These are phyloP conservation scores for Cricetomys ansorgei DNA, from an alignment of 2,113 vertebrate genomes.

Conservation along the genomic window DNA sequence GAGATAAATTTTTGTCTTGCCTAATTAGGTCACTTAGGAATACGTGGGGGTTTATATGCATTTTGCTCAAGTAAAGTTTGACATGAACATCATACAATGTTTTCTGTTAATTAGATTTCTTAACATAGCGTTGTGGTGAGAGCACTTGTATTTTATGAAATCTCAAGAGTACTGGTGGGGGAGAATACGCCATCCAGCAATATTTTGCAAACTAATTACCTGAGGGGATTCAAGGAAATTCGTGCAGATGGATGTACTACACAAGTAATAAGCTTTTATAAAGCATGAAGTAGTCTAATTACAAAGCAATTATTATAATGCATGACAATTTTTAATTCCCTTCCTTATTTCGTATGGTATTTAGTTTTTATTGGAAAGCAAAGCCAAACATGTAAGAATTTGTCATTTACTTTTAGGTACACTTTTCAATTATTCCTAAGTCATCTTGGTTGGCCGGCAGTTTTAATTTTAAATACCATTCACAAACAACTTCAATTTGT, in stretches of 20 bases:
- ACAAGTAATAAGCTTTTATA: constrained; percentile 68
- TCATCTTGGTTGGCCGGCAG: background rate
- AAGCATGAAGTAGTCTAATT: constrained; percentile 75
- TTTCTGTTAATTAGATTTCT: constrained; percentile 74
- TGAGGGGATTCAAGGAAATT: constrained; percentile 62
- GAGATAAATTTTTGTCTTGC: constrained; percentile 59
- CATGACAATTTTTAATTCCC: constrained; percentile 64
- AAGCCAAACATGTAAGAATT: constrained; percentile 57
- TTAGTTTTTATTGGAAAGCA: constrained; percentile 64
- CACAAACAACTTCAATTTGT: constrained; percentile 45
- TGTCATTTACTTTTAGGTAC: constrained; percentile 57
- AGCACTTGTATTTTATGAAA: constrained; percentile 69
- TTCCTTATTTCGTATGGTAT: constrained; percentile 51
- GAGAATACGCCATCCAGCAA: constrained; percentile 43
- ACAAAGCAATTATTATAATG: constrained; percentile 73
- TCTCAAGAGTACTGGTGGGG: constrained; percentile 46
- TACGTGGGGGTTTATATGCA: constrained; percentile 36
- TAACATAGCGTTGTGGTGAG: constrained; percentile 47
- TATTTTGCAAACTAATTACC: constrained; percentile 75
- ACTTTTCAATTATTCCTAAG: constrained; percentile 55
- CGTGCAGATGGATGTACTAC: constrained; percentile 60
- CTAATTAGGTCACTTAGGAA: constrained; percentile 67
- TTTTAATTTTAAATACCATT: constrained; percentile 53
- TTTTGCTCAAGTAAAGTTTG: constrained; percentile 62
- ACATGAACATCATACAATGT: constrained; percentile 48